Evolutionary conservation across 2,113 vertebrate species (phyloP).

Genomic region (Onychostruthus taczanowskii): DNA sequence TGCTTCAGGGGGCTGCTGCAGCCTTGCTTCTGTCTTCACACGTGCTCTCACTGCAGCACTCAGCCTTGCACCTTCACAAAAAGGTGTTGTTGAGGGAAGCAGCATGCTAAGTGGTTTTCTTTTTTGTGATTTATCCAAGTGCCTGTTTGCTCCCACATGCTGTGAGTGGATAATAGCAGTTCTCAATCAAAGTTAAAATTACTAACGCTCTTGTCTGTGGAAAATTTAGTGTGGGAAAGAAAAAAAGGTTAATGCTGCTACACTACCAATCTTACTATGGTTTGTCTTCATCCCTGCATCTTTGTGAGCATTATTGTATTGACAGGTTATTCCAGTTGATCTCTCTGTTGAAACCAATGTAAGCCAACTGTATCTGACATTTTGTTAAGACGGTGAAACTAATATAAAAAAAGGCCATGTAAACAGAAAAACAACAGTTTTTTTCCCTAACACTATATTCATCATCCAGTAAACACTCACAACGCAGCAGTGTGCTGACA

Average conservation of each 20-base stretch:
- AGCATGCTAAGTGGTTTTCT: slow-evolving; percentile 28
- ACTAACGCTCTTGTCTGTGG: slow-evolving; percentile 14
- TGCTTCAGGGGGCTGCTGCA: neutral
- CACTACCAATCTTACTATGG: slow-evolving; percentile 5
- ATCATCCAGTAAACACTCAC: neutral
- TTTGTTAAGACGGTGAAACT: neutral
- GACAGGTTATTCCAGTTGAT: neutral
- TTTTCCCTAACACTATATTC: neutral
- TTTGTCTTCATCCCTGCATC: neutral
- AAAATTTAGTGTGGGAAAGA: slow-evolving; percentile 12
- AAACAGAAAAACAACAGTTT: neutral
- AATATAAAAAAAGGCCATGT: neutral
- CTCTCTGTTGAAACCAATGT: neutral
- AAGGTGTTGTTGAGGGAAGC: slow-evolving; percentile 29
- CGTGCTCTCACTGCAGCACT: neutral
- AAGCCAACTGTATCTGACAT: neutral
- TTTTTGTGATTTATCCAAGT: slow-evolving; percentile 42
- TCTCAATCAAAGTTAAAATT: slow-evolving; percentile 60
- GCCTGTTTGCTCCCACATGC: slow-evolving; percentile 49
- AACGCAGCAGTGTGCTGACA: neutral
- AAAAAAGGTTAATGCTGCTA: neutral
- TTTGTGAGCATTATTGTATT: neutral
- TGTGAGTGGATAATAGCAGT: slow-evolving; percentile 55
- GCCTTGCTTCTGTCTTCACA: neutral
- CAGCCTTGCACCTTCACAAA: slow-evolving; percentile 28